Evolutionary conservation across 2,888 invertebrate species (phyloP), one percentile per base, ranked within the genome.

Genomic region (Serrognathus titanus): DNA sequence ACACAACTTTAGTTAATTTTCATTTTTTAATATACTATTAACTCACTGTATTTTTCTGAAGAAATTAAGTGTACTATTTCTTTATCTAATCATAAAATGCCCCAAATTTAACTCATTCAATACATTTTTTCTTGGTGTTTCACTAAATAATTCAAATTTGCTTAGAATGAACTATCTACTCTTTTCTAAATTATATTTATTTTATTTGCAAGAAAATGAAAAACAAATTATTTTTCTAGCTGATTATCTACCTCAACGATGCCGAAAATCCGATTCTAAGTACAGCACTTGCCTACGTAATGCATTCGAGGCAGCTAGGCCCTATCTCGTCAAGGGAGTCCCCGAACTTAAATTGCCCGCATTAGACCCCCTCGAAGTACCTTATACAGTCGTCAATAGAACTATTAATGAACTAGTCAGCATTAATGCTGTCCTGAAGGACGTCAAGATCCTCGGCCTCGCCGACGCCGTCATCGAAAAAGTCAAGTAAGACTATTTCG

Each of bases 321-420:
- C 84, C 0, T 77, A 82, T 38, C 73, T 91, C 11, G 75, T 78
- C 0, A 66, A 76, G 7, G 91, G 91, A 2, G 86, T 91, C 48
- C 83, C 85, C 0, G 87, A 86, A 68, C 75, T 90, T 1, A 80
- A 81, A 11, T 83, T 90, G 46, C 90, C 90, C 0, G 79, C 85
- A 0, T 78, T 88, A 60, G 90, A 91, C 60, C 91, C 91, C 0
- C 81, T 91, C 61, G 76, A 74, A 8, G 79, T 91, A 10, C 87
- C 89, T 0, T 83, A 85, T 51, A 78, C 90, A 58, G 83, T 84
- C 64, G 82, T 90, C 61, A 85, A 86, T 71, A 84, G 89, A 66
- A 84, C 85, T 1, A 80, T 85, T 6, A 74, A 71, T 55, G 85
- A 88, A 1, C 83, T 88, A n/a, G 81, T 90, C 16, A 83, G 83